phyloP scores from a whole-genome alignment of 2,888 invertebrate genomes.

The Amblyteles armatorius region DNA sequence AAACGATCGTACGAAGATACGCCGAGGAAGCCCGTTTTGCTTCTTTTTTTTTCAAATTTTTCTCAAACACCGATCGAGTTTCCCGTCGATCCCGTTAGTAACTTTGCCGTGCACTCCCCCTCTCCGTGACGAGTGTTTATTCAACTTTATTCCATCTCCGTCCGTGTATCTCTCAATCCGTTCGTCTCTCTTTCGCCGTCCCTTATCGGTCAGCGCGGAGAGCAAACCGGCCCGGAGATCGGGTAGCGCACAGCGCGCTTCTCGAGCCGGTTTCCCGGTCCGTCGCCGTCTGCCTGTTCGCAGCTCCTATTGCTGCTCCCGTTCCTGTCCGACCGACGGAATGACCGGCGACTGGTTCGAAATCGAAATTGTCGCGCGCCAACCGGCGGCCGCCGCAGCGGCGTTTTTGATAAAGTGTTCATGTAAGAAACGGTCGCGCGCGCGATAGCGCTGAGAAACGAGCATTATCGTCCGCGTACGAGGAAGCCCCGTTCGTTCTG shows the following conservation, averaged over 20 bases:
- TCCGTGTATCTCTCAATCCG: background rate
- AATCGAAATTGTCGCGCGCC: constrained; percentile 66
- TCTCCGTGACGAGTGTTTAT: background rate
- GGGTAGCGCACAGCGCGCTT: constrained; percentile 19
- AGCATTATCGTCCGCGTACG: constrained; percentile 20
- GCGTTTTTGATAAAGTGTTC: constrained; percentile 58
- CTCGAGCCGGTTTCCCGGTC: constrained; percentile 62
- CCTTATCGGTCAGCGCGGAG: constrained; percentile 52
- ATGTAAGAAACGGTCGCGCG: constrained; percentile 38
- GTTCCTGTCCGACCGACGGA: constrained; percentile 30
- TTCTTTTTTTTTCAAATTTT: background rate
- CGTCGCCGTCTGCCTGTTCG: constrained; percentile 32
- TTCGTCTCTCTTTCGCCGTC: constrained; percentile 38
- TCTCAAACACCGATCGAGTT: constrained; percentile 42
- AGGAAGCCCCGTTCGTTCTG: constrained; percentile 57
- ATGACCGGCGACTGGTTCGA: constrained; percentile 64
- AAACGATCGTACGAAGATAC: constrained; percentile 10
- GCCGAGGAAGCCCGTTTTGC: background rate
- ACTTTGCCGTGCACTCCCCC: constrained; percentile 39
- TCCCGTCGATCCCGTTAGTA: constrained; percentile 60
- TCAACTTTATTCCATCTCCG: background rate
- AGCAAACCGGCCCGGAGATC: constrained; percentile 51
- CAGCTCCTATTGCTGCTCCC: constrained; percentile 46
- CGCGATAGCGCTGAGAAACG: constrained; percentile 33
- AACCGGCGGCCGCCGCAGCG: constrained; percentile 12